A percentile compares a stretch with the other conserved stretches of the same genome.
phyloP scores from a whole-genome alignment of 1,140 invertebrate species.

The Doryteuthis pealeii region DNA sequence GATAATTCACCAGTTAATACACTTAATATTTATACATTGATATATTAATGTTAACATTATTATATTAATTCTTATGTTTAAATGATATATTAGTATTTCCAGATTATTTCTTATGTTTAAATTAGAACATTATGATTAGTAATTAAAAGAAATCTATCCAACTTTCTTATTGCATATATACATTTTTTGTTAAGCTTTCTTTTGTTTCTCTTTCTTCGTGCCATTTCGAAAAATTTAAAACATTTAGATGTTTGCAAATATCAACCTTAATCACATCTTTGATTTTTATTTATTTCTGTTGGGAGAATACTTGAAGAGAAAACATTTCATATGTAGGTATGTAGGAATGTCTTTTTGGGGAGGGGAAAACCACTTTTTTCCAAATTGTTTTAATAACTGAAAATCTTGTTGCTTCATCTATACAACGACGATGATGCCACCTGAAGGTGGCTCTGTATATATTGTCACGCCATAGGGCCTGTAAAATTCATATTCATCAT shows the following conservation, averaged over 20 bases:
- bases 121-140: too few relatives aligned
- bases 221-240: too few relatives aligned
- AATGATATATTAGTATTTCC: too few relatives aligned
- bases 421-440: not conserved
- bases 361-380: not conserved
- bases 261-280: not conserved
- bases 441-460: not conserved
- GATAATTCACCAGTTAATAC: too few relatives aligned
- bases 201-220: too few relatives aligned
- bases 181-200: too few relatives aligned
- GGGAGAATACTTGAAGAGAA: not conserved
- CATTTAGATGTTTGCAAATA: not conserved
- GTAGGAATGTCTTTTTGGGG: not conserved
- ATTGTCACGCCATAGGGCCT: conserved; percentile 45
- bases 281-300: not conserved
- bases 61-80: too few relatives aligned
- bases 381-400: not conserved
- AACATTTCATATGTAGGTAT: not conserved
- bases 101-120: too few relatives aligned
- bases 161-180: too few relatives aligned
- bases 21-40: too few relatives aligned
- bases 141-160: too few relatives aligned
- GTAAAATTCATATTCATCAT: conserved; percentile 56
- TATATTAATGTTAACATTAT: too few relatives aligned
- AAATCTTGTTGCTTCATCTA: not conserved